Evolutionary conservation across 2,797 vertebrate species (phyloP).

Genomic region (Cetoscarus ocellatus): DNA sequence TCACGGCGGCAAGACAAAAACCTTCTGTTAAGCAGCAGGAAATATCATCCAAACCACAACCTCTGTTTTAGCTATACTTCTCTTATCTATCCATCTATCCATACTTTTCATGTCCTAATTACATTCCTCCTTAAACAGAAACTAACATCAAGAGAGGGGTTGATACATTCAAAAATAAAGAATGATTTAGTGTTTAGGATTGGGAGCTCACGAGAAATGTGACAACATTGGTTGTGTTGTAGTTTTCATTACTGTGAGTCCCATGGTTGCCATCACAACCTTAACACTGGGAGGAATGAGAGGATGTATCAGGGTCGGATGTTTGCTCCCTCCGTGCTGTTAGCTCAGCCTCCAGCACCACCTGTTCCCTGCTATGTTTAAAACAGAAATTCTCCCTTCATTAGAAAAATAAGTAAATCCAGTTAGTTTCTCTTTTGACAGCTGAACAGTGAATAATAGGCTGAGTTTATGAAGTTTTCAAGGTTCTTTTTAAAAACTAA

Average conservation of each 20-base stretch:
- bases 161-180: background rate
- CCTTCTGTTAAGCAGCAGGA: too few species aligned
- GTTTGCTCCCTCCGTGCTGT: constrained; percentile 35
- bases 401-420: background rate
- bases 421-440: background rate
- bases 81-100: too few species aligned
- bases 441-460: too few species aligned
- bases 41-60: background rate
- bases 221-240: constrained; percentile 10
- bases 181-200: constrained; percentile 1
- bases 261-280: constrained; percentile 33
- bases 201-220: constrained; percentile 12
- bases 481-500: background rate
- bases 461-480: background rate
- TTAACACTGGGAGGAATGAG: constrained; percentile 16
- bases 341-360: constrained; percentile 38
- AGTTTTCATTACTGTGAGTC: constrained; percentile 16
- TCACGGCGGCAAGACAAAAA: too few species aligned
- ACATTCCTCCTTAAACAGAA: constrained; percentile 4
- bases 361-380: constrained; percentile 21
- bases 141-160: background rate
- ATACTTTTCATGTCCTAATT: constrained; percentile 12
- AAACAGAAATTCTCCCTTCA: background rate
- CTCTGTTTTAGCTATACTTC: too few species aligned
- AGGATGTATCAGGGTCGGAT: constrained; percentile 28